A percentile compares a stretch with the other conserved stretches of the same genome.
These are phyloP conservation scores for Palaemon carinicauda DNA, from an alignment of 1,140 invertebrate genomes.

Conservation along the genomic window DNA sequence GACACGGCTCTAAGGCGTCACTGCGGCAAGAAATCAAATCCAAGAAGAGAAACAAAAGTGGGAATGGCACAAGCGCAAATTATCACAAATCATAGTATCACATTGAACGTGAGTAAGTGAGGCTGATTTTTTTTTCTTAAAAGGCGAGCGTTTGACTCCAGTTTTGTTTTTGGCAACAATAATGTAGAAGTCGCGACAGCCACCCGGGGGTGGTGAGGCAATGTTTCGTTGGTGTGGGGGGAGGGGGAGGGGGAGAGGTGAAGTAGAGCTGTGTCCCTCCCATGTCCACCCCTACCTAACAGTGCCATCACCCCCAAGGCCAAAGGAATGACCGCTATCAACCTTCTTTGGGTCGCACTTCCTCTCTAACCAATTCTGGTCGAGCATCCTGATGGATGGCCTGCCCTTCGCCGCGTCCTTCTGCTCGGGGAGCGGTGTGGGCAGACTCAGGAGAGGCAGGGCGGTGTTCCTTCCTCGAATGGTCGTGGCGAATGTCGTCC, in stretches of 20 bases:
- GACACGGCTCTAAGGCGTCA: too few relatives aligned
- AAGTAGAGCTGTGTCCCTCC: too few relatives aligned
- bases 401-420: neutral
- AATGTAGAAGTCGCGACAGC: neutral
- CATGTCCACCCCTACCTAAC: too few relatives aligned
- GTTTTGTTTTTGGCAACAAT: slow-evolving; percentile 25
- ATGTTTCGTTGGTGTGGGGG: neutral
- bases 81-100: slow-evolving; percentile 3
- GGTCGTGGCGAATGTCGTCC: neutral
- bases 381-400: slow-evolving; percentile 12
- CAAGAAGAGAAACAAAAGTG: neutral
- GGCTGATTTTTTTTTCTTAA: neutral
- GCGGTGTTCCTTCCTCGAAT: slow-evolving; percentile 19
- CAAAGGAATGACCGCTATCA: neutral
- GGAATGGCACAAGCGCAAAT: neutral
- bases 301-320: too few relatives aligned
- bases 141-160: slow-evolving; percentile 23
- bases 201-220: neutral
- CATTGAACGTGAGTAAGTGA: slow-evolving; percentile 16
- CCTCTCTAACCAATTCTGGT: slow-evolving; percentile 31
- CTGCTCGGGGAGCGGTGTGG: neutral
- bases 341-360: slow-evolving; percentile 40
- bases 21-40: neutral
- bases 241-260: too few relatives aligned
- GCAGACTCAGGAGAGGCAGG: slow-evolving; percentile 23